phyloP scores from a whole-genome alignment of 2,113 vertebrate genomes.

The Chroicocephalus ridibundus region DNA sequence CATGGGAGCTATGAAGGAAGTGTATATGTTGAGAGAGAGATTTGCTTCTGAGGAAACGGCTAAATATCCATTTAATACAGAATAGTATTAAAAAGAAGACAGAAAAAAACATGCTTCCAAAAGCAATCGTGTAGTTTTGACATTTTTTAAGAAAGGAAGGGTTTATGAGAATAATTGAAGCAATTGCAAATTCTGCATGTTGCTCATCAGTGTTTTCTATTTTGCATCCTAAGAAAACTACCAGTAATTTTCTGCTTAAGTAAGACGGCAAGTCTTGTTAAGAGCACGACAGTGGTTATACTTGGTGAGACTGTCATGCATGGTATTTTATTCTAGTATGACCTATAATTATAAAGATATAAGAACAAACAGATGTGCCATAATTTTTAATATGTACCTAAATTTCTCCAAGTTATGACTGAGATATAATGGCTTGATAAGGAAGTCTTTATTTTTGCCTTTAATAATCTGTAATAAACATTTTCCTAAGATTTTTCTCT shows the following conservation, averaged over 20 bases:
- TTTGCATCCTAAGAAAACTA: background rate
- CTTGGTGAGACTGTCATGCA: background rate
- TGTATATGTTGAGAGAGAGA: background rate
- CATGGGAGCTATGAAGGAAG: background rate
- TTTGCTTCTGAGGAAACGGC: background rate
- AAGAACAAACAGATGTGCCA: background rate
- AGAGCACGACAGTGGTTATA: background rate
- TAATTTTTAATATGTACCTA: background rate
- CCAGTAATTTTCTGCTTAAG: background rate
- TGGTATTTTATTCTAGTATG: background rate
- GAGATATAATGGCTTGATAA: background rate
- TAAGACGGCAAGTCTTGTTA: background rate
- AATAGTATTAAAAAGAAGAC: background rate
- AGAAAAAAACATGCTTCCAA: background rate
- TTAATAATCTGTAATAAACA: background rate
- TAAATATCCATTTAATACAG: background rate
- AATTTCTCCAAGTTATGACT: background rate
- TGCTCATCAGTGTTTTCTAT: slow-evolving; percentile 3
- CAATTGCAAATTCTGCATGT: background rate
- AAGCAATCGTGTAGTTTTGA: background rate
- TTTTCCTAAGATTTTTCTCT: background rate
- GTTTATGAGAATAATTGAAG: slow-evolving; percentile 12
- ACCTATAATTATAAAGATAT: background rate
- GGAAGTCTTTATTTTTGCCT: background rate
- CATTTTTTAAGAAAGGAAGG: background rate